These are phyloP conservation scores for Montipora cactus DNA, from an alignment of 64 coral and sea anemone species.

Conservation along the genomic window DNA sequence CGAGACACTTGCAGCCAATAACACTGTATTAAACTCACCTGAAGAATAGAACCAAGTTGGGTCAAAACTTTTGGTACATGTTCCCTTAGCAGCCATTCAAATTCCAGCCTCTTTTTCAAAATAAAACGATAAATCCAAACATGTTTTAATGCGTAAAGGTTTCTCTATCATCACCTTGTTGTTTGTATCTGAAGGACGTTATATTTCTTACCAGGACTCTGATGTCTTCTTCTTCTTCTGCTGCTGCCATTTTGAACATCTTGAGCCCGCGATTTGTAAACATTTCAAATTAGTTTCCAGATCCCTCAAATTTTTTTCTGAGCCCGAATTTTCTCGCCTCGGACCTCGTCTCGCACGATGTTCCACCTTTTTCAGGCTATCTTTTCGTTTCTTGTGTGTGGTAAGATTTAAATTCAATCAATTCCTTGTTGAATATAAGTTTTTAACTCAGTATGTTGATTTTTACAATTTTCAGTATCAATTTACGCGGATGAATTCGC, in stretches of 20 bases:
- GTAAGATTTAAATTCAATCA: slow-evolving; percentile 5
- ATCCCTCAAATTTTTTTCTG: background rate
- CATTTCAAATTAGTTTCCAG: background rate
- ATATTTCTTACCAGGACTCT: slow-evolving; percentile 54
- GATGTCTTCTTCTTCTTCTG: slow-evolving; percentile 52
- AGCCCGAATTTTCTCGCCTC: background rate
- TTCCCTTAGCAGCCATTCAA: slow-evolving; percentile 72
- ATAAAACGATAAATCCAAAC: background rate
- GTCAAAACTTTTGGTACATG: slow-evolving; percentile 73
- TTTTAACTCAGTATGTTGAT: background rate
- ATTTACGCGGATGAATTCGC: slow-evolving; percentile 7
- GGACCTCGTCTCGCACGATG: background rate
- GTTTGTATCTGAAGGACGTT: background rate
- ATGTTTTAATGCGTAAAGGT: background rate
- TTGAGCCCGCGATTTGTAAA: slow-evolving; percentile 36
- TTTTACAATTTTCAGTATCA: background rate
- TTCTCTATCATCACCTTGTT: background rate
- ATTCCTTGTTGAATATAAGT: background rate
- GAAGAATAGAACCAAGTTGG: slow-evolving; percentile 55
- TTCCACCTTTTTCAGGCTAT: background rate
- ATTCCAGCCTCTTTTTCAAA: slow-evolving; percentile 54
- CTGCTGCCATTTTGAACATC: slow-evolving; percentile 56
- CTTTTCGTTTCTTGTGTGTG: background rate
- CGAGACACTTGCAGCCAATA: too few relatives aligned
- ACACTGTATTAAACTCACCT: slow-evolving; percentile 10